These are phyloP conservation scores for Apaloderma vittatum DNA, from an alignment of 2,113 vertebrate genomes.

Conservation along the genomic window DNA sequence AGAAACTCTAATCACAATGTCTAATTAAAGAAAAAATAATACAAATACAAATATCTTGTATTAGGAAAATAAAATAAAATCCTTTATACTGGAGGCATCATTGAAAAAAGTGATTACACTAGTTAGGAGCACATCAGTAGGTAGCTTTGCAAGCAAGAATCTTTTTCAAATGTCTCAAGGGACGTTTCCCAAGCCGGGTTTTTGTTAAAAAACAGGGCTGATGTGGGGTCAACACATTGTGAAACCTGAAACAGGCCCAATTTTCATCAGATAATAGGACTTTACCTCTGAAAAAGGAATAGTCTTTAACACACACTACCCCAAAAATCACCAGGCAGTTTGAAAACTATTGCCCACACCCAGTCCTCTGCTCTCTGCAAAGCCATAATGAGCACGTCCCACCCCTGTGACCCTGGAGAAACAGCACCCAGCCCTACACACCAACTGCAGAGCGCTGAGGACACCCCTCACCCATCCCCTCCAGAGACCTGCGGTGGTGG, in stretches of 20 bases:
- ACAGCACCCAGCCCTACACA: neutral
- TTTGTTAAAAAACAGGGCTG: neutral
- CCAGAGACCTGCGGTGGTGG: neutral
- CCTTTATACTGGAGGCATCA: neutral
- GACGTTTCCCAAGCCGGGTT: neutral
- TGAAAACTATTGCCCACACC: neutral
- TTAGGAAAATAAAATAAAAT: neutral
- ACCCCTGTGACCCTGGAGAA: fast-evolving
- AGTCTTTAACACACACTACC: neutral
- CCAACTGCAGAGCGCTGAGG: neutral
- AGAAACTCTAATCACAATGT: neutral
- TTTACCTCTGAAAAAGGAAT: neutral
- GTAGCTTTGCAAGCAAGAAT: constrained; percentile 3
- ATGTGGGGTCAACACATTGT: neutral
- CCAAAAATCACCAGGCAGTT: neutral
- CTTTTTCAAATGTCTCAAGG: neutral
- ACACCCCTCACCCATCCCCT: neutral
- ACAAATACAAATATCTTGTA: neutral
- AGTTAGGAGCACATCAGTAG: constrained; percentile 10
- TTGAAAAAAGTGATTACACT: neutral
- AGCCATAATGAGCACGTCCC: neutral
- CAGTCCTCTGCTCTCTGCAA: neutral
- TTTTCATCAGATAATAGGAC: neutral
- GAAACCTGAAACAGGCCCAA: neutral
- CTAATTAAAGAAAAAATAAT: neutral